Base-by-base conservation (phyloP, 2,888 invertebrate genomes). In the Parapristionchus giblindavisi region DNA sequence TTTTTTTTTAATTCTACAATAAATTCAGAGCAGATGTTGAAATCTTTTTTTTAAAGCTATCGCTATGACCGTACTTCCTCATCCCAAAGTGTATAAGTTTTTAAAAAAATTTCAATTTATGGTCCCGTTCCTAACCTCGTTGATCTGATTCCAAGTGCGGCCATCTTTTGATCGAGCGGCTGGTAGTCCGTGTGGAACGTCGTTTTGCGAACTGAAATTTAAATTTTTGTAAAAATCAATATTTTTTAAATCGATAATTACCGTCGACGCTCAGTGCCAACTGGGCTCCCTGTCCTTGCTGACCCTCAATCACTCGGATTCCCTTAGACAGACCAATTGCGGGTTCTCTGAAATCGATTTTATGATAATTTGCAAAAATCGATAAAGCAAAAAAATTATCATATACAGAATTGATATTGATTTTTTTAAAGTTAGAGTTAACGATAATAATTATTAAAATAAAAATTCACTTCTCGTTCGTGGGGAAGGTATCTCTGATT, bases 191-290 rank as follows among this genome's bases (percentile, higher is more conserved):
- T 17, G 40, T 71, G 70, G 70, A 71, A 71, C 27, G 70, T 56
- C 1, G 70, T 71, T 40, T 71, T 71, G 56, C 56, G 54, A 17
- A 34, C 70, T 71, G 70, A 2, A 71, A 66, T 34, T 24, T 17
- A 27, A 40, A 8, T 24, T 24, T 21, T 38, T 36, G 43, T 43
- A 43, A 43, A 43, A 8, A 43, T 43, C 43, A 43, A 43, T 14
- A 43, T 43, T 8, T 43, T 14, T 14, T 17, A 14, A 43, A 17
- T 43, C 43, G 43, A 43, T 43, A 43, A 43, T 43, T 43, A 68
- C 68, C 21, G 17, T 68, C 68, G 11, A 68, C 68, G 14, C 51
- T 52, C 34, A 68, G 14, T 6, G 66, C 66, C 48, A 48, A 48
- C 48, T 48, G 48, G 29, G 29, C 29, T 1, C 36, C 43, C 3